Evolutionary conservation across 2,113 vertebrate genomes (phyloP).

Genomic region (Archocentrus centrarchus): DNA sequence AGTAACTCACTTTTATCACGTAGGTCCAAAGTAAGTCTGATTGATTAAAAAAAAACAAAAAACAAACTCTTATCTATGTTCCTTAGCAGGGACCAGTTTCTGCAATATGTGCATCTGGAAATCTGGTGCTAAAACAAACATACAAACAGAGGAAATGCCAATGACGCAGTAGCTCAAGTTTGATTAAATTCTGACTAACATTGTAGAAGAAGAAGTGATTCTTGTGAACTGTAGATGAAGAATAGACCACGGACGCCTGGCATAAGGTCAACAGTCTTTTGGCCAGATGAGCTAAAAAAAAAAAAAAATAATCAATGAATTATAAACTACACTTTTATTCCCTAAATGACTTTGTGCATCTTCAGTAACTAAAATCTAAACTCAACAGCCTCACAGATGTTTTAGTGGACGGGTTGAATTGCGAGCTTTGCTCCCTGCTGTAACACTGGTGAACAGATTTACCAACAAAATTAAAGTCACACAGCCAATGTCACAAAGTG

Average conservation of each 20-base stretch:
- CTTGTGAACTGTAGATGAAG: not conserved
- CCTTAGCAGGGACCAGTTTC: not conserved
- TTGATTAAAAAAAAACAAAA: not conserved
- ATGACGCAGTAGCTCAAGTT: no score
- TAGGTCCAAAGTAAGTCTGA: not conserved
- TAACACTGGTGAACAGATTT: not conserved
- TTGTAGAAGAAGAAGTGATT: not conserved
- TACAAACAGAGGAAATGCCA: not conserved
- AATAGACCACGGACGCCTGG: not conserved
- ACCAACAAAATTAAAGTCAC: not conserved
- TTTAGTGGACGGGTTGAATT: not conserved
- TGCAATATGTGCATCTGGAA: not conserved
- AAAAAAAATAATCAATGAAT: not conserved
- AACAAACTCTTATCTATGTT: not conserved
- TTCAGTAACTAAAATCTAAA: not conserved
- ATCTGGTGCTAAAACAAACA: conserved; percentile 4
- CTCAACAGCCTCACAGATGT: not conserved
- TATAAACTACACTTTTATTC: not conserved
- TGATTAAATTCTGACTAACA: not conserved
- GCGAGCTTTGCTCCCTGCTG: not conserved
- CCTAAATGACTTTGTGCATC: not conserved
- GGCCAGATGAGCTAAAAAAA: not conserved
- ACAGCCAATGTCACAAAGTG: no score
- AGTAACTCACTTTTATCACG: not conserved
- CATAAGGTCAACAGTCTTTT: not conserved